phyloP scores from a whole-genome alignment of 1,140 invertebrate genomes.

The Oreohelix idahoensis region DNA sequence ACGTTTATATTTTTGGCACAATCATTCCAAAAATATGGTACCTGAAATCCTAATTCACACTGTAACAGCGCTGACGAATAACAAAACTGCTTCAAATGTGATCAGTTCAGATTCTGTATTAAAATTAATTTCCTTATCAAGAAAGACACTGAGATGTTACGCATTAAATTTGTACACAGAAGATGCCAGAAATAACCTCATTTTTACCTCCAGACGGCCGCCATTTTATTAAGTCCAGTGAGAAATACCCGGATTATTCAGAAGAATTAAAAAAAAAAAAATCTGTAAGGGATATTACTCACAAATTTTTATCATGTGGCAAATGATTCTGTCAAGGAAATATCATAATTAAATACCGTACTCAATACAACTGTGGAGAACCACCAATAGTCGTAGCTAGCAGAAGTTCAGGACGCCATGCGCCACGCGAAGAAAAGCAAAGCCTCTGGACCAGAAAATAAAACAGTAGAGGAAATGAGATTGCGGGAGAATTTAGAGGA shows the following conservation, averaged over 20 bases:
- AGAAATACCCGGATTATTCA: conserved; percentile 20
- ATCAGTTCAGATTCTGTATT: not conserved
- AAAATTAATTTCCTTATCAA: not conserved
- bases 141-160: not conserved
- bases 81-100: not conserved
- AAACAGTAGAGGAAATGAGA: no score
- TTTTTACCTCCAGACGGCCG: conserved; percentile 30
- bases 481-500: no score
- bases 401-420: no score
- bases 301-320: no score
- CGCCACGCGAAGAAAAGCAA: no score
- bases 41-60: not conserved
- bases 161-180: not conserved
- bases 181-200: conserved; percentile 14
- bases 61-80: not conserved
- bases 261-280: no score
- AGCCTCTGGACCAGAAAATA: no score
- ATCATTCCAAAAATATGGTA: conserved; percentile 1
- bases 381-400: no score
- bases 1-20: not conserved
- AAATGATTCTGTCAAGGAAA: no score
- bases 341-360: no score
- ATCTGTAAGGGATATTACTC: no score
- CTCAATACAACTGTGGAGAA: no score
- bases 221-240: conserved; percentile 29